Percentiles rank a stretch among this genome's conserved stretches.
These are phyloP conservation scores for Propithecus perrieri DNA, from an alignment of 2,797 vertebrate genomes.

Conservation along the genomic window DNA sequence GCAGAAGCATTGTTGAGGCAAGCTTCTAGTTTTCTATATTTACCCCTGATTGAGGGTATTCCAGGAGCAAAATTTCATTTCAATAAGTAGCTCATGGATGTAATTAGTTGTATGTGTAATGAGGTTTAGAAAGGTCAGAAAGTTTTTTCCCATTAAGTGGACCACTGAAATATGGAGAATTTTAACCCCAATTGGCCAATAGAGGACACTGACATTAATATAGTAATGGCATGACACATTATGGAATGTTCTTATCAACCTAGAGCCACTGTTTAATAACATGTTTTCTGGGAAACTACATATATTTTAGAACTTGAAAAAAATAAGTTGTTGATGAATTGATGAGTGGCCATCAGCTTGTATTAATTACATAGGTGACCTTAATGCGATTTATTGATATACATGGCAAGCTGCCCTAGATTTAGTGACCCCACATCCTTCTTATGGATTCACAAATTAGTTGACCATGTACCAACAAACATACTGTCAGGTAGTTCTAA, in stretches of 20 bases:
- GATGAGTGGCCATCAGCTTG: background rate
- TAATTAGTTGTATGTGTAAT: slow-evolving; percentile 3
- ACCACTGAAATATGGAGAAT: background rate
- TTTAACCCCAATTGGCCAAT: background rate
- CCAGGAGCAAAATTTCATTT: background rate
- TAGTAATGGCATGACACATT: background rate
- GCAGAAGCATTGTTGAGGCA: background rate
- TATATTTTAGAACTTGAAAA: background rate
- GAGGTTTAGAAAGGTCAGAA: background rate
- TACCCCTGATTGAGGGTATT: background rate
- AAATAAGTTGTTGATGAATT: background rate
- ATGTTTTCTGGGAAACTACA: background rate
- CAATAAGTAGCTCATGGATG: background rate
- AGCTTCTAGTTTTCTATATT: background rate
- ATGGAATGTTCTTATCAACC: background rate
- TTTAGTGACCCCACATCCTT: background rate
- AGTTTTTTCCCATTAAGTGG: background rate
- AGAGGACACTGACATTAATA: background rate
- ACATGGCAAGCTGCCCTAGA: background rate
- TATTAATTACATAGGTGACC: background rate
- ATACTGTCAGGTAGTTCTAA: background rate
- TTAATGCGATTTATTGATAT: background rate
- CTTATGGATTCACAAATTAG: background rate
- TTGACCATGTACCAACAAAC: background rate
- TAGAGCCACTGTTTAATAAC: background rate